Evolutionary conservation across 1,140 invertebrate species (phyloP), one percentile per base, ranked within the genome.

Genomic region (Nylanderia fulva): DNA sequence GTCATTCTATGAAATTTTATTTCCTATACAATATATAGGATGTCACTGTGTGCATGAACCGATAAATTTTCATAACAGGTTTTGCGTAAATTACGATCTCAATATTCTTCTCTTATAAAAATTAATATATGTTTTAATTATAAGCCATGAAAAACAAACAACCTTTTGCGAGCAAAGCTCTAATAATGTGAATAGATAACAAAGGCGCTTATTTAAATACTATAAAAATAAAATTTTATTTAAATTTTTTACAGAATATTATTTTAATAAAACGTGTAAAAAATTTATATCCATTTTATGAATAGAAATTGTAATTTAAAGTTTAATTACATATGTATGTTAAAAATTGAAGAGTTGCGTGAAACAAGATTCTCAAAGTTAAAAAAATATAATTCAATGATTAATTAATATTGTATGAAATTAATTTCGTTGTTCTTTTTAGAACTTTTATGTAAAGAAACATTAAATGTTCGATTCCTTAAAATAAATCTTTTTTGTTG

Each of bases 1-100:
- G 77, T 80, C 52, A 80, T 45, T 39, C 66, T 42, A 27, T 33
- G 13, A 82, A 71, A 72, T 68, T 79, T 68, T 24, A 79, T 68
- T 79, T 79, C 36, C 29, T 21, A 79, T 79, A 79, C 8, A 33
- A 21, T 1, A 11, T n/a, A n/a, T 39, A n/a, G 21, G 1, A n/a
- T 56, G 33, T 6, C 15, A 21, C 18, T 0, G 68, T 54, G 54
- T 71, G 60, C 29, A 13, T 6, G 13, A 66, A 68, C 52, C 45
- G 15, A 68, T 79, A 68, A 79, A 79, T 56, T 79, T 79, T 79
- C 33, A 27, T 54, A 33, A 36, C 33, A 54, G 18, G 33, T 68
- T 68, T 58, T 56, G 33, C 39, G 21, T 11, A 36, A 68, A 79
- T 54, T 42, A 18, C 6, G 21, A 0, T 39, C 11, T 36, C 7